Conservation (phyloP, 23 tunicate species). For the Diplosoma virens region DNA sequence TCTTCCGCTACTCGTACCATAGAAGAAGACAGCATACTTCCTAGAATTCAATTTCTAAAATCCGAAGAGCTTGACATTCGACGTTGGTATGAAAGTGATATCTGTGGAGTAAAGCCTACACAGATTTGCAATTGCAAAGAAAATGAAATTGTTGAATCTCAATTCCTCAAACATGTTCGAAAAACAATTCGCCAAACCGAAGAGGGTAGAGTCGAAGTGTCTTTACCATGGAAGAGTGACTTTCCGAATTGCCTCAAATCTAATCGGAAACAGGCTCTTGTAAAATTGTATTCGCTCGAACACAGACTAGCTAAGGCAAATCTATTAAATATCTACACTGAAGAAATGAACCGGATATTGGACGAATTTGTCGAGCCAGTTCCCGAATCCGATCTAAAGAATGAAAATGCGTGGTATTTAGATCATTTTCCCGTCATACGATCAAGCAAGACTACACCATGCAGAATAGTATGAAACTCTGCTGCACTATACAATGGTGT, state of each 20-base stretch:
- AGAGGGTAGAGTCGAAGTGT: background rate
- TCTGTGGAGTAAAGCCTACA: background rate
- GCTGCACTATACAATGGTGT: no score
- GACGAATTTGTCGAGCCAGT: background rate
- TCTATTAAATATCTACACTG: background rate
- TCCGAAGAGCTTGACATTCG: no score
- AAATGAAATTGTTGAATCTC: background rate
- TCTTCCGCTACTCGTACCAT: no score
- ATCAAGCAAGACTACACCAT: background rate
- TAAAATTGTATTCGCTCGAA: background rate
- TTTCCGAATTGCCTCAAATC: background rate
- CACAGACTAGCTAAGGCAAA: background rate
- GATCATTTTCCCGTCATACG: background rate
- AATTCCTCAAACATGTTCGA: background rate
- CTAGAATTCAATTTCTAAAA: no score
- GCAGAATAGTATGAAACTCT: conserved; percentile 5
- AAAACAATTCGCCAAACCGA: background rate
- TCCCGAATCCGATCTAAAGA: background rate
- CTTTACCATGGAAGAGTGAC: background rate
- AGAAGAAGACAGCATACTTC: no score
- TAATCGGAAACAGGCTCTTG: background rate
- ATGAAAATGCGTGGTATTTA: background rate
- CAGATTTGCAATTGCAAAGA: background rate
- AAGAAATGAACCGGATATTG: background rate
- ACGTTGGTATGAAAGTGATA: no score